Percentiles rank a stretch among this genome's conserved stretches.
Evolutionary conservation across 2,888 invertebrate genomes (phyloP).

Genomic region (Cheilosia variabilis): DNA sequence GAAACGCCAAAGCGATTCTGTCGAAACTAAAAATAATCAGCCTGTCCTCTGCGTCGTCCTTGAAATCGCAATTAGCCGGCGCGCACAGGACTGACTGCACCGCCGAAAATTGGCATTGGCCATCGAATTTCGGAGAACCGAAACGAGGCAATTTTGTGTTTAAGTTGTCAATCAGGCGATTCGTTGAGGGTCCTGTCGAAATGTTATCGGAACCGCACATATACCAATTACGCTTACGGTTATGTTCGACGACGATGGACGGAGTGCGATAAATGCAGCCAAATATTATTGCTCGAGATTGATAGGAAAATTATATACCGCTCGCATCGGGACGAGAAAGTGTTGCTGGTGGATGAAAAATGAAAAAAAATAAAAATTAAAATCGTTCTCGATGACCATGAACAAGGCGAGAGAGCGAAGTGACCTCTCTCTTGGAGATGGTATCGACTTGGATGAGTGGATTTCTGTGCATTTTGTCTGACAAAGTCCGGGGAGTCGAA

Average conservation of each 20-base stretch:
- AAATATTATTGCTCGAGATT: conserved; percentile 35
- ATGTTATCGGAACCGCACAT: conserved; percentile 1
- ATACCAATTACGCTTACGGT: conserved; percentile 54
- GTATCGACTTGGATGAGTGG: no score
- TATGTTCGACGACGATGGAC: conserved; percentile 15
- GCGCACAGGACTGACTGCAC: conserved; percentile 19
- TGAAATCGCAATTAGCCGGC: conserved; percentile 17
- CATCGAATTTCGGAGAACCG: conserved; percentile 61
- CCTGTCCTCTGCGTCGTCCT: conserved; percentile 36
- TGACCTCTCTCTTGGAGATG: no score
- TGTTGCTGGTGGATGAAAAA: background rate
- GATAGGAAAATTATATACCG: conserved; percentile 63
- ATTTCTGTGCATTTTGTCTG: no score
- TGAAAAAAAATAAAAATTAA: background rate
- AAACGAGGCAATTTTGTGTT: conserved; percentile 58
- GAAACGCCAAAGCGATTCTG: background rate
- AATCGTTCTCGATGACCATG: background rate
- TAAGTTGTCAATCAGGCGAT: conserved; percentile 70
- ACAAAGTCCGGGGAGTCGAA: no score
- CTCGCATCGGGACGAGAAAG: background rate
- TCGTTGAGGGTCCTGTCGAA: conserved; percentile 63
- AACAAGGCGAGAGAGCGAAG: background rate
- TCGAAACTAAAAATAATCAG: background rate
- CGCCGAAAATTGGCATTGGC: conserved; percentile 22
- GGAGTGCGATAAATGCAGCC: conserved; percentile 16